Evolutionary conservation across 2,888 invertebrate species (phyloP), one percentile per base, ranked within the genome.

Genomic region (Scaptomyza reducta): DNA sequence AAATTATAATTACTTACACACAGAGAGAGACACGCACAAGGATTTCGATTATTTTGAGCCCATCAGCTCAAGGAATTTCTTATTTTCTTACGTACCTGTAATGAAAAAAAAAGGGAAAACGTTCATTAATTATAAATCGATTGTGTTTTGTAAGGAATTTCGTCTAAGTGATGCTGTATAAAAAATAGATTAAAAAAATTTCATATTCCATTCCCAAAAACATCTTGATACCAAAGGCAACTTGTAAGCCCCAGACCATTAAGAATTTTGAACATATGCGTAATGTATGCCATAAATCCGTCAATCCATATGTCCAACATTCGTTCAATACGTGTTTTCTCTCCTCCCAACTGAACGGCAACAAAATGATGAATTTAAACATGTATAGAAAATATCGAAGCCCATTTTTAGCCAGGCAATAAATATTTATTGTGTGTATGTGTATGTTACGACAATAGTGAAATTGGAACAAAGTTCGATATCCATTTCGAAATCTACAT

Each of bases 1-100:
- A 78, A 87, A 82, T 82, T 87, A 87, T 84, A 87, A 75, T 76
- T 84, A 82, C 82, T 82, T 81, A 80, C 87, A 69, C 67, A 45
- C 62, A 38, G 64, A 47, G 2, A 22, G 22, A 22, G 22, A 22
- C 22, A 45, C 62, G 41, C 53, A 67, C 66, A 47, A 64, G 54
- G 38, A 54, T 57, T 57, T 54, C 41, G 31, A 25, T 18, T 49
- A 42, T 61, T 44, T 56, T 35, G 18, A 47, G 56, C n/a, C 31
- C 13, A 31, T 47, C 29, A 38, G 18, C 35, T 53, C 16, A 59
- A 56, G 45, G 51, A 5, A 27, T 7, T 27, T 56, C 31, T 29
- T 56, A 44, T 10, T 22, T 31, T 31, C 1, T 42, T 68, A 87
- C 87, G 69, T 81, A 82, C 82, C 82, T 82, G 76, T 2, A 87